Conservation (phyloP, 2,113 vertebrate genomes). For the Urocitellus parryii region DNA sequence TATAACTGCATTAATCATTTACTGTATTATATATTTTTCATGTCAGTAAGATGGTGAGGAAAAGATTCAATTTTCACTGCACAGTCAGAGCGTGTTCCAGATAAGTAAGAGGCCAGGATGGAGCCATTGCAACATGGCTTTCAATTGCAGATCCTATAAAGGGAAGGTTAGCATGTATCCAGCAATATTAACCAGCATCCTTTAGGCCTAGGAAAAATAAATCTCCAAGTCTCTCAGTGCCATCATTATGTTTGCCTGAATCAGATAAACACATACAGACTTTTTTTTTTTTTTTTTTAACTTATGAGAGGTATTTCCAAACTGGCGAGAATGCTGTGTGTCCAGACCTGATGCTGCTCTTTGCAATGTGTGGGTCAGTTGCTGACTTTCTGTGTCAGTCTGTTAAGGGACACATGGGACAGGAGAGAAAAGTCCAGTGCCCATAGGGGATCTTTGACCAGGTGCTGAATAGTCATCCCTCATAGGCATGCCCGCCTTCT, state of each 20-base stretch:
- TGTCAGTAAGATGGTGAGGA: slow-evolving; percentile 92
- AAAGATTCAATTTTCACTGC: slow-evolving; percentile 92
- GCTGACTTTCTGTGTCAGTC: not conserved
- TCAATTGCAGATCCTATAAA: slow-evolving; percentile 84
- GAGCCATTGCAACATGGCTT: slow-evolving; percentile 85
- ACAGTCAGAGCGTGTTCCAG: slow-evolving; percentile 89
- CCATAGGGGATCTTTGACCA: not conserved
- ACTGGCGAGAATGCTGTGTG: not conserved
- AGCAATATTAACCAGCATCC: slow-evolving; percentile 84
- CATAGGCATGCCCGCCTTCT: too few relatives aligned
- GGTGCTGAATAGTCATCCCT: too few relatives aligned
- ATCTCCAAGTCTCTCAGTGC: slow-evolving; percentile 70
- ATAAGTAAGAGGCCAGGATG: slow-evolving; percentile 91
- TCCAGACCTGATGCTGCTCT: not conserved
- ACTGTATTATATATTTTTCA: slow-evolving; percentile 97
- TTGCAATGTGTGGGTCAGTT: not conserved
- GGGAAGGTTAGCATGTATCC: slow-evolving; percentile 85
- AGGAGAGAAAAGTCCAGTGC: too few relatives aligned
- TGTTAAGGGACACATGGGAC: accelerated
- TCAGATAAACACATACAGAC: slow-evolving; percentile 87
- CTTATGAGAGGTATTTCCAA: slow-evolving; percentile 75
- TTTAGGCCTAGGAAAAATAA: slow-evolving; percentile 76
- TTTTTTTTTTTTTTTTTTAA: slow-evolving; percentile 36
- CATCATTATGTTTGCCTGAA: slow-evolving; percentile 83
- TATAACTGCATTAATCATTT: slow-evolving; percentile 99